Evolutionary conservation across 2,113 vertebrate species (phyloP), one percentile per base, ranked within the genome.

Genomic region (Apteryx mantelli): DNA sequence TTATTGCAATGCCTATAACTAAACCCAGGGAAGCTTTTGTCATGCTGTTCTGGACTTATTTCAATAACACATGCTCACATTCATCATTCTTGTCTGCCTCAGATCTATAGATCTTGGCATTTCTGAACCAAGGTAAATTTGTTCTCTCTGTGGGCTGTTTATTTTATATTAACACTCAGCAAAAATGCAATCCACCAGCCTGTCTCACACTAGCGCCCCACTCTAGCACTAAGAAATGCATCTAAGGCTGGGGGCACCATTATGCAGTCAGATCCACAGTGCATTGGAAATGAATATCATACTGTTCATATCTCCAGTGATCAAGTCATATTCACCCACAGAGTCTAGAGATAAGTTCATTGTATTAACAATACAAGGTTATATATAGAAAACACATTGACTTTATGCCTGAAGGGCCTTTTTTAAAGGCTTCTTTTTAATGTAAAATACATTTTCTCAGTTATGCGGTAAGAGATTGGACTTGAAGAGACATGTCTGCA

Each of bases 371-470:
- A 82, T 50, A 94, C 60, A 19, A 13, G 34, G 36, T 93, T 95
- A 94, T 89, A 91, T 82, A 94, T 65, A 90, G 83, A 82, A 95
- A 94, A 85, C 86, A 88, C 85, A 50, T 32, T 52, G 88, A 78
- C 89, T 95, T 93, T 84, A 76, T 94, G 96, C 95, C 95, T 83
- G 82, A 53, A 75, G 95, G 96, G 91, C 69, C 69, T 91, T 87
- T 92, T 97, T 81, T 83, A 87, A 96, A 97, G 86, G 10, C 48
- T 89, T 73, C 93, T 97, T 97, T 97, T 95, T 95, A 96, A 96
- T 97, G 97, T 96, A 97, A 98, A 98, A 95, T 91, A 89, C 86
- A 86, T 95, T 94, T 94, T 95, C 91, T 97, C 81, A 68, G 94
- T 89, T 84, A 64, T 13, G 88, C 71, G 82, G 83, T 89, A 88